Base-by-base conservation (phyloP, 2,113 vertebrate species). In the Nycticryphes semicollaris region DNA sequence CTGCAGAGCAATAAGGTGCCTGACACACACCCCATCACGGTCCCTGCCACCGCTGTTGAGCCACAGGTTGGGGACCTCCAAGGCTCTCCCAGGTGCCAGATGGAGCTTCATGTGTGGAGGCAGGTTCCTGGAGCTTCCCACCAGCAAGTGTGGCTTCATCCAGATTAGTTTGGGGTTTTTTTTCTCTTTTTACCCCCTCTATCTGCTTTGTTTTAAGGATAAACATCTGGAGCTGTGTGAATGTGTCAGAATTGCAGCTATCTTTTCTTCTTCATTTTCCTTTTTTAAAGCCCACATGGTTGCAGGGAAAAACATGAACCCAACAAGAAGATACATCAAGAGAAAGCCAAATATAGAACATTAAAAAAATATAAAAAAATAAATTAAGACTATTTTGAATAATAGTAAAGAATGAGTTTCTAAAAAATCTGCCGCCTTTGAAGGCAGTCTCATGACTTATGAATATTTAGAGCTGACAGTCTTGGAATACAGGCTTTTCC, bases 401-500 rank as follows among this genome's bases (percentile, higher is more conserved):
- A 90, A 93, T 37, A 80, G 50, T 92, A 91, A 82, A 16, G 25
- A 93, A 83, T 27, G 89, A 89, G 35, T 51, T 75, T 39, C 22
- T 77, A 47, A 85, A 33, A 87, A 56, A 67, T 87, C 67, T 82
- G 57, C 27, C 0, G 4, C 75, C 90, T 97, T 90, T 94, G 88
- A 95, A 92, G 85, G 45, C 50, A 11, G 53, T 22, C 86, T 93
- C 54, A n/a, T 48, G 70, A 69, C 45, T 93, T 80, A 80, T 50
- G 94, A 92, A 94, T 83, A 90, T 94, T 95, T 83, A 90, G 90
- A 89, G 57, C 84, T 94, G 90, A 10, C 84, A 84, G 84, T 67
- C 73, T 68, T 82, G 81, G 73, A 30, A 30, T 69, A 17, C 24
- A 63, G 93, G 54, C 12, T 84, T 87, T 93, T 89, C 74, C 90